Evolutionary conservation across 2,113 vertebrate species (phyloP).

Genomic region (Tenebrosternarchus preto): DNA sequence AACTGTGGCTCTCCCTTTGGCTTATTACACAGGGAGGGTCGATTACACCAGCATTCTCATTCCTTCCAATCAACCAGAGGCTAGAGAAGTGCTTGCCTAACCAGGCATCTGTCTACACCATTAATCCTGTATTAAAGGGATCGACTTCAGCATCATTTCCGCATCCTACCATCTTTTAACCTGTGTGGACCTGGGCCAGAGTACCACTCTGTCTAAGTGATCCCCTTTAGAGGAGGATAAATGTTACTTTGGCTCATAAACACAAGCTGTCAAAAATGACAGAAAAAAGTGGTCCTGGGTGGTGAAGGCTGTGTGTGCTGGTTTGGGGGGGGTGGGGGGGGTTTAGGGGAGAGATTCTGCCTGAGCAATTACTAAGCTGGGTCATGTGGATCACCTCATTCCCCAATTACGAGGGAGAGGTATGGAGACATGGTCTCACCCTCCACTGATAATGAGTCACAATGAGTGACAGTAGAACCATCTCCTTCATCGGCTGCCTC

Average conservation of each 20-base stretch:
- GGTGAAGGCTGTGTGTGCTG: too few relatives aligned
- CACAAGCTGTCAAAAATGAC: slow-evolving; percentile 29
- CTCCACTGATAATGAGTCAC: background rate
- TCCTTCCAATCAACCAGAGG: slow-evolving; percentile 18
- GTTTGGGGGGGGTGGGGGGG: too few relatives aligned
- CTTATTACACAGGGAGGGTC: background rate
- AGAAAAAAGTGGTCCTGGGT: background rate
- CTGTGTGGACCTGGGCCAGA: slow-evolving; percentile 54
- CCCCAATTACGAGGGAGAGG: slow-evolving; percentile 25
- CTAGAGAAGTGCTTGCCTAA: slow-evolving; percentile 29
- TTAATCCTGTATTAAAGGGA: slow-evolving; percentile 52
- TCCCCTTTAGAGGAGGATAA: slow-evolving; percentile 29
- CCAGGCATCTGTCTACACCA: slow-evolving; percentile 43
- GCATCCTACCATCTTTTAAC: slow-evolving; percentile 46
- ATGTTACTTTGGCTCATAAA: slow-evolving; percentile 4
- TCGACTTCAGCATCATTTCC: slow-evolving; percentile 50
- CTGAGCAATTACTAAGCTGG: slow-evolving; percentile 41
- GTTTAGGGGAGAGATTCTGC: background rate
- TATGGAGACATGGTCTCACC: background rate
- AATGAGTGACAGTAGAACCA: slow-evolving; percentile 9
- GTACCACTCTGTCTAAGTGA: slow-evolving; percentile 54
- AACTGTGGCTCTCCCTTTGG: slow-evolving; percentile 1
- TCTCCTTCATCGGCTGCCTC: slow-evolving; percentile 15
- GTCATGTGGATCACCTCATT: slow-evolving; percentile 31
- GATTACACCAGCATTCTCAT: slow-evolving; percentile 23